Conservation (phyloP, 2,113 vertebrate species). For the Otocyon megalotis region DNA sequence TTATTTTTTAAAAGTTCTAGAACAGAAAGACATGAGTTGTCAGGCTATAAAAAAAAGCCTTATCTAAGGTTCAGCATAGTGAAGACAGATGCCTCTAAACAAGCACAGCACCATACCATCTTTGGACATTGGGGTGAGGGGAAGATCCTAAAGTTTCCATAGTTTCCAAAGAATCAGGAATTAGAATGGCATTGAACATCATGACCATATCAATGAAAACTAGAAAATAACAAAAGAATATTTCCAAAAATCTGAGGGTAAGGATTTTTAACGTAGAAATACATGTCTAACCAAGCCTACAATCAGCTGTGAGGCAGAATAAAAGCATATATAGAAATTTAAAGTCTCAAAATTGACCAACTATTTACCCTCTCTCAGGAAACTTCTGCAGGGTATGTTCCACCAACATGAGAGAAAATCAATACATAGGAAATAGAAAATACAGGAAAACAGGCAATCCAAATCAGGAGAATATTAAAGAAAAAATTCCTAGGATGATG, state of each 20-base stretch:
- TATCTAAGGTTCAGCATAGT: background rate
- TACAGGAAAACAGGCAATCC: background rate
- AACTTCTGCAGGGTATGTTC: background rate
- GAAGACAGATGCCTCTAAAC: background rate
- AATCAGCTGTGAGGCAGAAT: background rate
- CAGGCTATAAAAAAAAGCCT: background rate
- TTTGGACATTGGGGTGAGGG: too few relatives aligned
- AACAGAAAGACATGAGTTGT: background rate
- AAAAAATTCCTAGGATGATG: background rate
- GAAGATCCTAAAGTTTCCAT: background rate
- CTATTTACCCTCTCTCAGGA: background rate
- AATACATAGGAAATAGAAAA: background rate
- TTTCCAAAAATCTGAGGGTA: background rate
- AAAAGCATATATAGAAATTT: background rate
- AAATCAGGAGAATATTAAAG: background rate
- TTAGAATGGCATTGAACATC: background rate
- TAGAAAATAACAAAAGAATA: background rate
- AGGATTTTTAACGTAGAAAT: background rate
- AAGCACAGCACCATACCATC: background rate
- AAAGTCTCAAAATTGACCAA: background rate
- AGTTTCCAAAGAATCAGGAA: background rate
- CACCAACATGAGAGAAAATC: background rate
- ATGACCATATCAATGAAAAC: background rate
- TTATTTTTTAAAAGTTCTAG: background rate
- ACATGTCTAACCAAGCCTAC: background rate